Percentiles rank a stretch among this genome's conserved stretches.
phyloP scores from a whole-genome alignment of 2,797 vertebrate species.

The Rallus crepitans region DNA sequence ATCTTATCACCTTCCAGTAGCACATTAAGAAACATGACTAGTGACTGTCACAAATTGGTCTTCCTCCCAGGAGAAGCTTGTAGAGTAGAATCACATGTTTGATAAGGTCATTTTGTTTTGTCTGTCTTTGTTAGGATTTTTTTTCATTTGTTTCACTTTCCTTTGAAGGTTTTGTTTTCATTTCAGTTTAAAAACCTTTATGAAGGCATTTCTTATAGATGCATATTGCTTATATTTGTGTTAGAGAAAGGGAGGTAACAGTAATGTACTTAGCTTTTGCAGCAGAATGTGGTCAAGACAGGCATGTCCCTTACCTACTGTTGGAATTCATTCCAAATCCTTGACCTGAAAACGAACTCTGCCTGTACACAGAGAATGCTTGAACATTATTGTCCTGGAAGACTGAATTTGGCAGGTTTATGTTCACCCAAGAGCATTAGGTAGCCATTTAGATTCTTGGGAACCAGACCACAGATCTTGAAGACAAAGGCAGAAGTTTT shows the following conservation, averaged over 20 bases:
- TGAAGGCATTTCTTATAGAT: neutral
- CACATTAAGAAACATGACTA: constrained; percentile 26
- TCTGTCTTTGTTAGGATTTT: neutral
- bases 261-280: neutral
- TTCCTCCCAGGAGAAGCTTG: neutral
- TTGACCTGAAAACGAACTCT: neutral
- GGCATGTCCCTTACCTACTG: neutral
- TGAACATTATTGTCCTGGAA: neutral
- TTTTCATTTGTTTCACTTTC: neutral
- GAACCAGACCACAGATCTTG: neutral
- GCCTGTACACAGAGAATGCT: neutral
- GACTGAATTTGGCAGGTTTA: neutral
- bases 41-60: constrained; percentile 5
- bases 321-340: neutral
- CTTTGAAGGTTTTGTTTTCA: neutral
- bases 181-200: neutral
- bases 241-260: neutral
- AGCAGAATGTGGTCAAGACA: neutral
- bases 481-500: neutral
- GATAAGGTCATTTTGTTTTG: neutral
- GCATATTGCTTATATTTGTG: neutral
- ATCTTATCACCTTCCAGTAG: constrained; percentile 38
- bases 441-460: neutral
- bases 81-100: neutral
- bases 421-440: neutral